phyloP scores from a whole-genome alignment of 2,888 invertebrate genomes.

The Venusia cambrica region DNA sequence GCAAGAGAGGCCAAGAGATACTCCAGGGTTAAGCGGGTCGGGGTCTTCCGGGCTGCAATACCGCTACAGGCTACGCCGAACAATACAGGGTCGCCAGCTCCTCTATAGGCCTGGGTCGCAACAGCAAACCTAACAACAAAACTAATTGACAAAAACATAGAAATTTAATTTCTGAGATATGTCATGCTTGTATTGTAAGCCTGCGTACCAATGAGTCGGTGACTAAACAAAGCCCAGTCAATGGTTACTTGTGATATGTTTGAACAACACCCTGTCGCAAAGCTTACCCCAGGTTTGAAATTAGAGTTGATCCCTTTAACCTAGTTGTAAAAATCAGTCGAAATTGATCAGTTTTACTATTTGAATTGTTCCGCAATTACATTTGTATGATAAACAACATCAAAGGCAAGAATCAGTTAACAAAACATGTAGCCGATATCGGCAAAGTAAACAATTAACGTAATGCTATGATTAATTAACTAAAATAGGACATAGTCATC shows the following conservation, averaged over 20 bases:
- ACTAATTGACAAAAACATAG: slow-evolving; percentile 21
- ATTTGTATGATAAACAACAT: slow-evolving; percentile 10
- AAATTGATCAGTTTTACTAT: slow-evolving; percentile 32
- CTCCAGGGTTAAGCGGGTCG: no score
- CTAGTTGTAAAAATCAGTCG: slow-evolving; percentile 57
- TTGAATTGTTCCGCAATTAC: slow-evolving; percentile 32
- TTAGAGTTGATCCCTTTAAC: slow-evolving; percentile 62
- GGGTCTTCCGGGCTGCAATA: no score
- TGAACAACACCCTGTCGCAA: slow-evolving; percentile 65
- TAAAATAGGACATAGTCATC: slow-evolving; percentile 22
- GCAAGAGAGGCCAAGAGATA: no score
- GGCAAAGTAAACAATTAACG: slow-evolving; percentile 17
- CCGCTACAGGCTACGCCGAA: no score
- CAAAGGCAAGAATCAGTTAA: slow-evolving; percentile 1
- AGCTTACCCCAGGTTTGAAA: slow-evolving; percentile 53
- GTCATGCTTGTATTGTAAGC: slow-evolving; percentile 27
- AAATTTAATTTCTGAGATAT: slow-evolving; percentile 22
- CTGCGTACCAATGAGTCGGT: slow-evolving; percentile 10
- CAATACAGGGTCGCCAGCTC: slow-evolving; percentile 43
- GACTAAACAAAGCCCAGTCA: slow-evolving; percentile 22
- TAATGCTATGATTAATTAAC: slow-evolving; percentile 17
- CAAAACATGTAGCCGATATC: no score
- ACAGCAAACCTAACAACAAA: slow-evolving; percentile 35
- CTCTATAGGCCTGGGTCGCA: slow-evolving; percentile 60
- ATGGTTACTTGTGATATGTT: slow-evolving; percentile 59